Percentiles rank a stretch among this genome's conserved stretches.
These are phyloP conservation scores for Poeciliopsis gracilis DNA, from an alignment of 2,797 vertebrate genomes.

Conservation along the genomic window DNA sequence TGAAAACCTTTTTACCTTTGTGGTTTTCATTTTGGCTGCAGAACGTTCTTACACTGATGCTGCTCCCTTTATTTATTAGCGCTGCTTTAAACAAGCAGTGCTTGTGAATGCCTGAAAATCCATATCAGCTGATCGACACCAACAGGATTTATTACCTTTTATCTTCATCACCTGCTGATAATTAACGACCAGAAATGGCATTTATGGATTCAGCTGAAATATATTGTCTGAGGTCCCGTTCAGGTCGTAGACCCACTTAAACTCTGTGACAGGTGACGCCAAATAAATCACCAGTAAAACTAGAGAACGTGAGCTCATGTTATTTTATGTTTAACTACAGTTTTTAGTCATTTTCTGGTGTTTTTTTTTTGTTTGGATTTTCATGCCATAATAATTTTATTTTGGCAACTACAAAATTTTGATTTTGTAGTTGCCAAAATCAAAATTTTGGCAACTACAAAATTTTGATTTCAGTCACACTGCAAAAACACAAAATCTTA, in stretches of 20 bases:
- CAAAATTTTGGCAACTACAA: too few species aligned
- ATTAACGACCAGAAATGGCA: background rate
- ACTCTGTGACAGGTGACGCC: background rate
- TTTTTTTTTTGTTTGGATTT: background rate
- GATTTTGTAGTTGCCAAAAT: too few species aligned
- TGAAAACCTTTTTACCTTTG: background rate
- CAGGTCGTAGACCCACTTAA: background rate
- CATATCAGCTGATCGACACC: background rate
- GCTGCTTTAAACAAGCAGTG: background rate
- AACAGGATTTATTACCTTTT: conserved; percentile 1
- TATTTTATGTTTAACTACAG: background rate
- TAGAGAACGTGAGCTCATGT: background rate
- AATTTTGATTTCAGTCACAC: background rate
- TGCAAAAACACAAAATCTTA: background rate
- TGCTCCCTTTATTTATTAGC: background rate
- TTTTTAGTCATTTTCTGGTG: background rate
- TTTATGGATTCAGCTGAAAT: conserved; percentile 3
- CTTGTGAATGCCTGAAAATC: background rate
- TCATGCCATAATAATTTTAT: too few species aligned
- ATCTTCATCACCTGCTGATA: background rate
- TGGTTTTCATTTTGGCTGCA: background rate
- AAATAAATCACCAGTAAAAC: background rate
- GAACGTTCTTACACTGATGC: background rate
- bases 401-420: too few species aligned
- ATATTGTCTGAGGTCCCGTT: background rate